phyloP scores from a whole-genome alignment of 2,797 vertebrate genomes.

The Psittacula echo region DNA sequence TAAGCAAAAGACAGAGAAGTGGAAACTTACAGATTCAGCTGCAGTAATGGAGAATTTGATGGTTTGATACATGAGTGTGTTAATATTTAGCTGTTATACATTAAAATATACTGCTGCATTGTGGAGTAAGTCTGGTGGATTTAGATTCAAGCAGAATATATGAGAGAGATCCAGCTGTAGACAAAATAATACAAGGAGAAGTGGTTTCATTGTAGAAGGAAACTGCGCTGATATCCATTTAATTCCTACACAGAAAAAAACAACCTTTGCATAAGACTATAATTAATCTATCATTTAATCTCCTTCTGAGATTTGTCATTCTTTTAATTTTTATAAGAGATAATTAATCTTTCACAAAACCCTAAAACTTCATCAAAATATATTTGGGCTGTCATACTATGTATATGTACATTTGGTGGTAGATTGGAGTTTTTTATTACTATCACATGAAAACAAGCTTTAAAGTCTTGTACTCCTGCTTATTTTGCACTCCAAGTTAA shows the following conservation, averaged over 20 bases:
- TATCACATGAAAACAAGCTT: neutral
- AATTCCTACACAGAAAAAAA: neutral
- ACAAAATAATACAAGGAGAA: neutral
- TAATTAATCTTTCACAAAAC: neutral
- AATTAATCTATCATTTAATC: slow-evolving; percentile 11
- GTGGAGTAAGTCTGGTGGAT: neutral
- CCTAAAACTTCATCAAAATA: neutral
- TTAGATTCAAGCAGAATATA: neutral
- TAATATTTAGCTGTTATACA: neutral
- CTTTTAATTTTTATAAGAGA: neutral
- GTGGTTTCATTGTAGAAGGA: neutral
- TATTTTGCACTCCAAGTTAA: neutral
- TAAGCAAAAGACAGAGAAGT: neutral
- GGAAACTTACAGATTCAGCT: neutral
- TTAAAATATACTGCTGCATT: neutral
- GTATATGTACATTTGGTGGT: neutral
- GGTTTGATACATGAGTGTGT: neutral
- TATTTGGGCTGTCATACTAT: neutral
- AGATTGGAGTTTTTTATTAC: neutral
- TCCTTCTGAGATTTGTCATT: neutral
- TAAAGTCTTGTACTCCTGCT: neutral
- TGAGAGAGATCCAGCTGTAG: neutral
- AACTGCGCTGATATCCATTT: neutral
- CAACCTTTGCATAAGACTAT: neutral
- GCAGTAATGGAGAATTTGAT: neutral